These are phyloP conservation scores for Cephus spinipes DNA, from an alignment of 2,888 invertebrate genomes.

Conservation along the genomic window DNA sequence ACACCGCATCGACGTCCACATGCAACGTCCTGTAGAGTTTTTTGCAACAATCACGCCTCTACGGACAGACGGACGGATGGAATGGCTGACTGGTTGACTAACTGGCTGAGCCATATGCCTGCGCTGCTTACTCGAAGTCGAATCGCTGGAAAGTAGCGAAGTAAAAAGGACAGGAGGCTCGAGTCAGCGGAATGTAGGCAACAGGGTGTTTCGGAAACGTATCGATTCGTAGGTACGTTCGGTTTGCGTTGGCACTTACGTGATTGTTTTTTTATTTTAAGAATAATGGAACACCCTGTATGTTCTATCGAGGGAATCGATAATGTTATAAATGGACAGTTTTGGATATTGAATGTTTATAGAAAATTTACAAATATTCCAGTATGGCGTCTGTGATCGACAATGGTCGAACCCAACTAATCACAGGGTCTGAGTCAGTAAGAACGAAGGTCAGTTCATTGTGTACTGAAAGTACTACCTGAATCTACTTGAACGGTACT, in stretches of 20 bases:
- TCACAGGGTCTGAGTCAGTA: not conserved
- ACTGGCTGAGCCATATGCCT: conserved; percentile 10
- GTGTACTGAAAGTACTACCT: not conserved
- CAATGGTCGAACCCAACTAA: not conserved
- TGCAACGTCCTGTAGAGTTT: conserved; percentile 59
- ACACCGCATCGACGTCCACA: conserved; percentile 62
- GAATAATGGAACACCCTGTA: not conserved
- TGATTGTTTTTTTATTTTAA: not conserved
- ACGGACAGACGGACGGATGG: conserved; percentile 26
- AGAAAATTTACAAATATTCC: not conserved
- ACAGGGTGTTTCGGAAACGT: not conserved
- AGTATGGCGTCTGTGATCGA: not conserved
- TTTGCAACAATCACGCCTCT: conserved; percentile 51
- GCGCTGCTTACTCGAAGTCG: not conserved
- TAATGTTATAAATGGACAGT: not conserved
- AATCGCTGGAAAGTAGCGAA: not conserved
- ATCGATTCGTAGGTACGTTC: no score
- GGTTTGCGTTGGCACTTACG: no score
- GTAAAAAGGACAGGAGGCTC: not conserved
- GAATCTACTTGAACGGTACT: not conserved
- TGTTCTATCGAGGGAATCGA: not conserved
- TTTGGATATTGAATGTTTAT: not conserved
- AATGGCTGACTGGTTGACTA: not conserved
- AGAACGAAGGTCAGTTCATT: not conserved
- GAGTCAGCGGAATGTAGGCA: not conserved